Evolutionary conservation across 2,113 vertebrate species (phyloP).

Genomic region (Tor tambroides): DNA sequence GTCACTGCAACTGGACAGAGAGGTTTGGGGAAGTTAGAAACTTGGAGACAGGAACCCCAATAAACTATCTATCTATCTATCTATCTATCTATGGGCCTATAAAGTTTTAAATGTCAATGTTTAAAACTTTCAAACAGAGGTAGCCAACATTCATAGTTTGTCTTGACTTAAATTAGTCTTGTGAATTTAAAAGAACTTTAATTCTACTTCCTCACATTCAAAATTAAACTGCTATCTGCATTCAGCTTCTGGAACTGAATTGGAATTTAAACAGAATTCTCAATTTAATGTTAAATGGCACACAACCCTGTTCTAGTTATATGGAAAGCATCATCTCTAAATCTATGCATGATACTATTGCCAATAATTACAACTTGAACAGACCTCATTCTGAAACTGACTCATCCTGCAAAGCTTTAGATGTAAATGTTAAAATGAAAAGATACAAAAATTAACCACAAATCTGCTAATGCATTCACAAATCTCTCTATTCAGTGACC

Average conservation of each 20-base stretch:
- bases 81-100: background rate
- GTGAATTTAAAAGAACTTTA: too few relatives aligned
- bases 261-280: background rate
- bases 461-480: background rate
- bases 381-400: background rate
- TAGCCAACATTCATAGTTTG: too few relatives aligned
- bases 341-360: background rate
- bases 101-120: too few relatives aligned
- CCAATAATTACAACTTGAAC: background rate
- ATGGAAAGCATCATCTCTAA: background rate
- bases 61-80: background rate
- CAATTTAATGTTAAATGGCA: background rate
- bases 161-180: too few relatives aligned
- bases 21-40: background rate
- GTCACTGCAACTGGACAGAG: slow-evolving; percentile 75
- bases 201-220: background rate
- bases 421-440: background rate
- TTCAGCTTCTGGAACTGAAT: background rate
- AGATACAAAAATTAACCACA: background rate
- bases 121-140: too few relatives aligned
- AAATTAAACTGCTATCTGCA: background rate
- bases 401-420: background rate
- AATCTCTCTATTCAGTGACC: background rate
- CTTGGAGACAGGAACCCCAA: slow-evolving; percentile 34
- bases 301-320: background rate